Percentiles rank a stretch among this genome's conserved stretches.
phyloP scores from a whole-genome alignment of 92 coral and sea anemone genomes.

The Umimayanthus chanpuru region DNA sequence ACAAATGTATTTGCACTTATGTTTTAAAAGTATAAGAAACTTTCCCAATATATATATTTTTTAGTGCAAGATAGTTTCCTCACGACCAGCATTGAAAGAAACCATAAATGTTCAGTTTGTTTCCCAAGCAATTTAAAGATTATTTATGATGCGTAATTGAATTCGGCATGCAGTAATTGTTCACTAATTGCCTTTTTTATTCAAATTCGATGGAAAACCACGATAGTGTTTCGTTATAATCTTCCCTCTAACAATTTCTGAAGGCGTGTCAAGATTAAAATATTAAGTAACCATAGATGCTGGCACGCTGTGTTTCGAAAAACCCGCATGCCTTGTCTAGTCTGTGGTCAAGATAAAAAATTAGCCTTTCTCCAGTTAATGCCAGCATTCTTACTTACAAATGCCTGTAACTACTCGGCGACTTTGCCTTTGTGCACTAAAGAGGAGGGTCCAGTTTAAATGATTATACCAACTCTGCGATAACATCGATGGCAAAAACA shows the following conservation, averaged over 20 bases:
- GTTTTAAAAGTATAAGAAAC: background rate
- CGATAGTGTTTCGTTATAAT: slow-evolving; percentile 31
- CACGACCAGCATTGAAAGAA: background rate
- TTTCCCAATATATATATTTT: background rate
- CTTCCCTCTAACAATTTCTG: background rate
- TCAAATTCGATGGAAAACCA: slow-evolving; percentile 27
- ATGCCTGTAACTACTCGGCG: background rate
- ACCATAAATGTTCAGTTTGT: background rate
- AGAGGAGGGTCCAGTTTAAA: background rate
- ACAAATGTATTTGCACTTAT: background rate
- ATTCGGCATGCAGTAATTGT: slow-evolving; percentile 35
- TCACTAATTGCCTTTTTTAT: slow-evolving; percentile 42
- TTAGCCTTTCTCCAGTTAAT: background rate
- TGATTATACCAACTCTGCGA: background rate
- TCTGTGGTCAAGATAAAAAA: background rate
- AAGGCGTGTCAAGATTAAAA: background rate
- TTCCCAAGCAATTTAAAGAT: background rate
- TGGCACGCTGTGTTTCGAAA: background rate
- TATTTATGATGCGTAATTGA: slow-evolving; percentile 25
- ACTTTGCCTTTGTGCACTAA: background rate
- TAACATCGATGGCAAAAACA: background rate
- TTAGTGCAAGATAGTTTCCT: background rate
- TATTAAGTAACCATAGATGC: background rate
- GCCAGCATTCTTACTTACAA: background rate
- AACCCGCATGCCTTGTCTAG: background rate